Percentiles rank a stretch among this genome's conserved stretches.
Evolutionary conservation across 2,113 vertebrate genomes (phyloP).

Genomic region (Sisor rabdophorus): DNA sequence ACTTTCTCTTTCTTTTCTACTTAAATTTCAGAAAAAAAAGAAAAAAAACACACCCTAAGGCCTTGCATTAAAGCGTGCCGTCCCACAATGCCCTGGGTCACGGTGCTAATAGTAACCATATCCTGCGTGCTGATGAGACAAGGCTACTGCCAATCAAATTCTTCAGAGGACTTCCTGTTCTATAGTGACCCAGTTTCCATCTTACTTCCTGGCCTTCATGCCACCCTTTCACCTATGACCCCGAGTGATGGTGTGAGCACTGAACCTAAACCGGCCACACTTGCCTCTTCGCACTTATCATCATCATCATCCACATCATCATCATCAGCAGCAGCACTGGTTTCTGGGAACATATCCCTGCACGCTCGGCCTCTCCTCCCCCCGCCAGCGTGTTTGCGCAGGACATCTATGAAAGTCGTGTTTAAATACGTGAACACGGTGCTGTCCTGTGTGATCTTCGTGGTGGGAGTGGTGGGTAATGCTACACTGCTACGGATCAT

Average conservation of each 20-base stretch:
- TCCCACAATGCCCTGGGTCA: constrained; percentile 33
- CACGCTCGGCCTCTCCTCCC: background rate
- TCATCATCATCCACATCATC: constrained; percentile 13
- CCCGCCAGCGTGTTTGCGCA: constrained; percentile 39
- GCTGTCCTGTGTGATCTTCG: constrained; percentile 81
- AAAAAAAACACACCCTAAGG: background rate
- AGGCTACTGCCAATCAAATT: constrained; percentile 46
- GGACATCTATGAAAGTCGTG: constrained; percentile 66
- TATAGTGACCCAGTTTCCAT: constrained; percentile 17
- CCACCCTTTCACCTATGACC: constrained; percentile 20
- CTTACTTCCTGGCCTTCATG: constrained; percentile 5
- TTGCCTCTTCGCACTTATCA: background rate
- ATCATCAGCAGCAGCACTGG: background rate
- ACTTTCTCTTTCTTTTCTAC: background rate
- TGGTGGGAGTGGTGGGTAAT: constrained; percentile 83
- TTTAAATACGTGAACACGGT: constrained; percentile 83
- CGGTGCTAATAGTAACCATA: constrained; percentile 34
- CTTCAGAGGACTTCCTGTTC: constrained; percentile 32
- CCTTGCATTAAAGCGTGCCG: background rate
- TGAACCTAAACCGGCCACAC: constrained; percentile 7
- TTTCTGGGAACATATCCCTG: constrained; percentile 10
- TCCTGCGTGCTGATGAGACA: constrained; percentile 43
- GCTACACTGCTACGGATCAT: constrained; percentile 86
- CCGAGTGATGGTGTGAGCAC: background rate
- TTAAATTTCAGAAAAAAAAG: background rate